Conservation (phyloP, 2,888 invertebrate genomes). For the Podotricha telesiphe region DNA sequence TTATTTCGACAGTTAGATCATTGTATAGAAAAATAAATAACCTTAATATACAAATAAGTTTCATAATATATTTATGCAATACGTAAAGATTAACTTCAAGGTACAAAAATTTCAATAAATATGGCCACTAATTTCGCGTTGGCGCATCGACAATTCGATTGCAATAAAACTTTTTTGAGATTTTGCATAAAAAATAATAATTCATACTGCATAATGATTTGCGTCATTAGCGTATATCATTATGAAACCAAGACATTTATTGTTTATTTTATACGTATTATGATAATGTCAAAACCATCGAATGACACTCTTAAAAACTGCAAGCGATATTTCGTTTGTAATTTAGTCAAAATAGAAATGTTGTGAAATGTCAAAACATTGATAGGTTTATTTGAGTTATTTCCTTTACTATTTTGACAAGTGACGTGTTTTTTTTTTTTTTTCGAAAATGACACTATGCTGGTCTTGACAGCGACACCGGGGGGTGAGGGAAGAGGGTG, state of each 20-base stretch:
- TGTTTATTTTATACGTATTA: not conserved
- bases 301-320: not conserved
- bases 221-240: conserved; percentile 10
- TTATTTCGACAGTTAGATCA: not conserved
- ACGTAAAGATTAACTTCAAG: not conserved
- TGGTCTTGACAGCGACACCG: too few relatives aligned
- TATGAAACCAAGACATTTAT: conserved; percentile 5
- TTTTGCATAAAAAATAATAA: not conserved
- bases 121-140: not conserved
- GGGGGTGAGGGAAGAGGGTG: too few relatives aligned
- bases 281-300: not conserved
- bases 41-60: not conserved
- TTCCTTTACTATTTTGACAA: not conserved
- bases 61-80: conserved; percentile 2
- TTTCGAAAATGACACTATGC: too few relatives aligned
- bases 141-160: conserved; percentile 1
- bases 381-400: not conserved
- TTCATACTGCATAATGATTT: conserved; percentile 13
- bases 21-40: not conserved
- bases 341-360: conserved; percentile 1
- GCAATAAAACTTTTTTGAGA: conserved; percentile 16
- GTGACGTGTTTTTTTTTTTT: not conserved
- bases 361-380: not conserved
- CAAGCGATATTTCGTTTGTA: not conserved
- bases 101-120: not conserved